Evolutionary conservation across 1,140 invertebrate genomes (phyloP).

Genomic region (Holcopasites calliopsidis): DNA sequence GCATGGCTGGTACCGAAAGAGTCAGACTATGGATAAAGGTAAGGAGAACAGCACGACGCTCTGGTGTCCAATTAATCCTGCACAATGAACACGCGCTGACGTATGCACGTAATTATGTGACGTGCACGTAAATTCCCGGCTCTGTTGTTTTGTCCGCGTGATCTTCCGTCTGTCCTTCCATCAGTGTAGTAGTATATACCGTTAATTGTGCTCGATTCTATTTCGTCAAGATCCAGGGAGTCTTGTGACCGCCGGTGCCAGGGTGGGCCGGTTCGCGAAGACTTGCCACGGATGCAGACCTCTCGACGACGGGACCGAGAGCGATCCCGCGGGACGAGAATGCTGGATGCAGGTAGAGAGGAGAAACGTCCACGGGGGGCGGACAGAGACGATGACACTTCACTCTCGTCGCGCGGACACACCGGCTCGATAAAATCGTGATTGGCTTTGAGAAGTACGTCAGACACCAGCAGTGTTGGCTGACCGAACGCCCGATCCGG

Average conservation of each 20-base stretch:
- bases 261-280: not conserved
- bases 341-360: not conserved
- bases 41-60: not conserved
- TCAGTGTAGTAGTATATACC: conserved; percentile 17
- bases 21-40: too few relatives aligned
- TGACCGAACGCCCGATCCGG: conserved; percentile 79
- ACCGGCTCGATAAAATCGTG: conserved; percentile 26
- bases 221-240: conserved; percentile 2
- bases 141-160: conserved; percentile 26
- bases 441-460: not conserved
- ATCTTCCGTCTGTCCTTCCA: conserved; percentile 21
- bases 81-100: conserved; percentile 19
- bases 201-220: conserved; percentile 50
- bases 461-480: conserved; percentile 67
- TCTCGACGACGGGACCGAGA: not conserved
- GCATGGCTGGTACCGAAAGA: too few relatives aligned
- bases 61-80: conserved; percentile 10
- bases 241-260: not conserved
- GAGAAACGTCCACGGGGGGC: not conserved
- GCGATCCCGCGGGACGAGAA: not conserved
- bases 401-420: conserved; percentile 28
- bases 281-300: not conserved
- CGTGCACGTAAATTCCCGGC: conserved; percentile 2
- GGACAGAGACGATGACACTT: not conserved
- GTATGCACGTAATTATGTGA: too few relatives aligned